A percentile compares a stretch with the other conserved stretches of the same genome.
These are phyloP conservation scores for Camponotus fellah DNA, from an alignment of 2,888 invertebrate genomes.

Conservation along the genomic window DNA sequence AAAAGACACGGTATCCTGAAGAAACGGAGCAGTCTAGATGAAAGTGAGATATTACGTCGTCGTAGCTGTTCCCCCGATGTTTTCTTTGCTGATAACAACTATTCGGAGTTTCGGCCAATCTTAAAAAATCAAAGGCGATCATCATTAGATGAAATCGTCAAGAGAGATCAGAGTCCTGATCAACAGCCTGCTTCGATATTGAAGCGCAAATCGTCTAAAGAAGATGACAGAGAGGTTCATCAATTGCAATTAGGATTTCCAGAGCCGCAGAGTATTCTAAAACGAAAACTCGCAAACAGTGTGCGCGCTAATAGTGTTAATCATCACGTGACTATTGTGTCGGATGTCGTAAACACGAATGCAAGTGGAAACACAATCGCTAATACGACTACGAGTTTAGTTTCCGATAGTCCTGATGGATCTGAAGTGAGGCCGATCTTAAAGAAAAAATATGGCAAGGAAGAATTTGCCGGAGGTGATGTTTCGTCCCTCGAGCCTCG, in stretches of 20 bases:
- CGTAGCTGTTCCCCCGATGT: slow-evolving; percentile 91
- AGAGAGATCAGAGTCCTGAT: slow-evolving; percentile 89
- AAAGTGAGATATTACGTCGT: slow-evolving; percentile 90
- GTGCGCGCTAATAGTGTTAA: slow-evolving; percentile 87
- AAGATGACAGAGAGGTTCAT: slow-evolving; percentile 88
- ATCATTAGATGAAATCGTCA: slow-evolving; percentile 90
- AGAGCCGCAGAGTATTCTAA: slow-evolving; percentile 93
- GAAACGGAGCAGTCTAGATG: slow-evolving; percentile 94
- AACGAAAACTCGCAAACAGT: slow-evolving; percentile 92
- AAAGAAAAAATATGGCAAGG: slow-evolving; percentile 93
- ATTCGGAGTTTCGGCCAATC: slow-evolving; percentile 89
- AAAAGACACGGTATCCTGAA: slow-evolving; percentile 93
- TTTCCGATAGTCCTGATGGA: slow-evolving; percentile 80
- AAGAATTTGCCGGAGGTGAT: slow-evolving; percentile 87
- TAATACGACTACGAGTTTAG: slow-evolving; percentile 87
- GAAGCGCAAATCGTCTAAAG: slow-evolving; percentile 90
- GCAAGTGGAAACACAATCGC: not conserved
- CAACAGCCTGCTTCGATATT: slow-evolving; percentile 89
- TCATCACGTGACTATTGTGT: slow-evolving; percentile 90
- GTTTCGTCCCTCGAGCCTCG: slow-evolving; percentile 83
- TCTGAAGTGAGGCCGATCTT: slow-evolving; percentile 92
- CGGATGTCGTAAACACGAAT: slow-evolving; percentile 89
- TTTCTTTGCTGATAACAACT: slow-evolving; percentile 88
- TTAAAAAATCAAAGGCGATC: slow-evolving; percentile 90
- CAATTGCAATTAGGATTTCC: slow-evolving; percentile 88